These are phyloP conservation scores for Aurelia aurita DNA, from an alignment of 30 jellyfish, hydroid and myxozoan genomes.

Conservation along the genomic window DNA sequence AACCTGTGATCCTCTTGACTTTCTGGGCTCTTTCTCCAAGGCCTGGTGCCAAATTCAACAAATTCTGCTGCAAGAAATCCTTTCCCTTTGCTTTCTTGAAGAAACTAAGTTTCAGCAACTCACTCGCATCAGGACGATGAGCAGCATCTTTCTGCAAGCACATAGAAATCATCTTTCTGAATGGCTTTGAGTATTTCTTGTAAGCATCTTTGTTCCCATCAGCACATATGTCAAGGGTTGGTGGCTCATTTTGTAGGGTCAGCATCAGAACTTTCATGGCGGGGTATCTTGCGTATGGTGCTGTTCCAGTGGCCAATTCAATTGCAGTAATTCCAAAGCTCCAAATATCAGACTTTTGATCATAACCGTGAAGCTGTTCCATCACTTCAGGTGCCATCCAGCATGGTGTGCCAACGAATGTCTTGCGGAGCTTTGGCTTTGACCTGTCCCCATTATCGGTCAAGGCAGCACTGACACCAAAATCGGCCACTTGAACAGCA, in stretches of 20 bases:
- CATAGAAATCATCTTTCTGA: conserved; percentile 89
- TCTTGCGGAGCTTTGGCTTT: conserved; percentile 87
- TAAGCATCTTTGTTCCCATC: conserved; percentile 90
- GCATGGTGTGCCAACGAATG: conserved; percentile 99
- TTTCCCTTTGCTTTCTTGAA: conserved; percentile 93
- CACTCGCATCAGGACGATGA: conserved; percentile 95
- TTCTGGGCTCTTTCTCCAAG: conserved; percentile 89
- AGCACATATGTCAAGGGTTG: conserved; percentile 93
- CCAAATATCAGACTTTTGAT: conserved; percentile 96
- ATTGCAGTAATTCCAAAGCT: conserved; percentile 99
- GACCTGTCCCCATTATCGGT: conserved; percentile 95
- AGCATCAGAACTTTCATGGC: conserved; percentile 98
- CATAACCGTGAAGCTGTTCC: conserved; percentile 98
- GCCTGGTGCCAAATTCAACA: conserved; percentile 86
- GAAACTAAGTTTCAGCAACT: conserved; percentile 81
- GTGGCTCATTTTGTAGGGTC: conserved; percentile 98
- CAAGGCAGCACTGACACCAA: conserved; percentile 97
- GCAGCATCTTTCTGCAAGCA: conserved; percentile 94
- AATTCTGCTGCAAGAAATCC: conserved; percentile 77
- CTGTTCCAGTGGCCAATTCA: conserved; percentile 99
- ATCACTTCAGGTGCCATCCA: conserved; percentile 99
- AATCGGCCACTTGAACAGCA: conserved; percentile 95
- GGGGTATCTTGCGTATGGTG: conserved; percentile 97
- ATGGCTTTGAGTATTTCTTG: conserved; percentile 90
- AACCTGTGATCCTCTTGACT: conserved; percentile 78